A percentile compares a stretch with the other conserved stretches of the same genome.
These are phyloP conservation scores for Xiphorhynchus erythropygius DNA, from an alignment of 2,797 vertebrate genomes.

Conservation along the genomic window DNA sequence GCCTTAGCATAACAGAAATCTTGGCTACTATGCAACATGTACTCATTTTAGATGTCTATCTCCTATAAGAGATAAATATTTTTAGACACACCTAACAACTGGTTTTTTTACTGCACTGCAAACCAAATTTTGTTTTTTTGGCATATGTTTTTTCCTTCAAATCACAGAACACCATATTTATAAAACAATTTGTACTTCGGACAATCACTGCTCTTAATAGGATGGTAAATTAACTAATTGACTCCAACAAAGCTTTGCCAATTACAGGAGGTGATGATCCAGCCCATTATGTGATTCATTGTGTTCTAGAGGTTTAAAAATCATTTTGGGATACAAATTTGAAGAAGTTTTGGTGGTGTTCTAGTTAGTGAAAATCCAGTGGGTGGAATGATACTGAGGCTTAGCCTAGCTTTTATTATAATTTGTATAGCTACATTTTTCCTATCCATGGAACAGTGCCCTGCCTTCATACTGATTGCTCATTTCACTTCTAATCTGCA, in stretches of 20 bases:
- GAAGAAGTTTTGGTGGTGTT: neutral
- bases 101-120: neutral
- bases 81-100: constrained; percentile 34
- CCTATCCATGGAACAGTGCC: neutral
- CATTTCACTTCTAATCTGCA: neutral
- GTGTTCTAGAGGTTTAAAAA: neutral
- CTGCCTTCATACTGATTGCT: neutral
- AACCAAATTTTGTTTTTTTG: neutral
- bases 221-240: neutral
- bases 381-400: neutral
- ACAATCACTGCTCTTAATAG: neutral
- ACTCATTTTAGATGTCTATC: neutral
- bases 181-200: neutral
- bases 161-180: neutral
- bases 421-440: neutral
- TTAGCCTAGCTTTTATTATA: neutral
- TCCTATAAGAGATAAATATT: constrained; percentile 1
- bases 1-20: neutral
- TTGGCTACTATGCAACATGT: neutral
- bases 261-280: neutral
- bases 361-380: neutral
- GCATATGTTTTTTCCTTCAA: neutral
- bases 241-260: neutral
- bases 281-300: neutral
- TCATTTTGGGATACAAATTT: neutral